Evolutionary conservation across 2,797 vertebrate genomes (phyloP), one percentile per base, ranked within the genome.

Genomic region (Percopsis omiscomaycus): DNA sequence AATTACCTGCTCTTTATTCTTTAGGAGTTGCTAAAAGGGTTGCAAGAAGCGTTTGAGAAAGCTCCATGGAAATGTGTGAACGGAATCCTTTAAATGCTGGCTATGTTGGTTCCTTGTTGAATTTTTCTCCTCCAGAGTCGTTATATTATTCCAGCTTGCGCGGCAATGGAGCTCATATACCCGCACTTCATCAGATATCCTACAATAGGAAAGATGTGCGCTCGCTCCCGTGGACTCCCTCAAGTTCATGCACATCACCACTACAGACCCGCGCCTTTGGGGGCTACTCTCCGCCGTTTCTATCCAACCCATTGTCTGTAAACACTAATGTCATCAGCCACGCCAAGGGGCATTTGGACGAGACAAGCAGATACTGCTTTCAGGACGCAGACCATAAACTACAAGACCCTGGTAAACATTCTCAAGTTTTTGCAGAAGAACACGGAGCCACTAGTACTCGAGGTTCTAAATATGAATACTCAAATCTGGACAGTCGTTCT

Each of bases 51-150:
- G 77, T 83, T 80, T 71, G 83, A 77, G 71, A 69, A 69, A 89
- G 90, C 89, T 95, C 92, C 90, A 94, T 93, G 94, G 95, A 95
- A 91, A 98, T 98, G 96, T 96, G 96, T 86, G 96, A 98, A 84
- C 94, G 95, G 89, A 96, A 94, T 94, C 94, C 95, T 83, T 93
- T 95, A 88, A 95, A 94, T 91, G 93, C 95, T 77, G 93, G 95
- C 91, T 98, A 94, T 90, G 93, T 95, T 90, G 94, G 95, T 91
- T 94, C 96, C 77, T 89, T 97, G 80, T 75, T 97, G 86, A 97
- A 96, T 92, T 93, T 97, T 72, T 92, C 93, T 74, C 84, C 94
- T 52, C 91, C 94, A 27, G 96, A 97, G 76, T 94, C 95, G 77
- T 93, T 97, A 77, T 95, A 96, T 86, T 96, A 97, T 85, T 92